Base-by-base conservation (phyloP, 2,797 vertebrate genomes). In the Takifugu ocellatus region DNA sequence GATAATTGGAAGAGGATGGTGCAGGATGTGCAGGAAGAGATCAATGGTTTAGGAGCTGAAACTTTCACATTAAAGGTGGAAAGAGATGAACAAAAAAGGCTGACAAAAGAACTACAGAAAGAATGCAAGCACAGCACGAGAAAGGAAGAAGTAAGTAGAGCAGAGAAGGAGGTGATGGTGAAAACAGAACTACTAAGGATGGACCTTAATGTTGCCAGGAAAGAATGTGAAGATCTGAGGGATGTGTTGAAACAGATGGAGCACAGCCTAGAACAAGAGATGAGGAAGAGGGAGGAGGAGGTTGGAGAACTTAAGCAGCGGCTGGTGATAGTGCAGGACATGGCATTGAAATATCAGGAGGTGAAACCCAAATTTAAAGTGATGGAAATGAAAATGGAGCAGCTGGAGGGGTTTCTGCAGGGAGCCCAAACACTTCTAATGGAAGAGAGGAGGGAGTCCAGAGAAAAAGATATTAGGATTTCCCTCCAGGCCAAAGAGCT, bases 191-290 rank as follows among this genome's bases (percentile, higher is more conserved):
- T 72, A 47, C 64, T 81, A 48, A 78, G 60, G 12, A 39, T 82
- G 25, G 51, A 52, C 49, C 83, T 75, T 77, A 93, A 45, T 0
- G 63, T 81, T 64, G 85, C 91, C 25, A 70, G 81, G 72, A 88
- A 93, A 67, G 71, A 87, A 55, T 68, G 69, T 0, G 67, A 76
- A 48, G 80, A 82, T 33, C 6, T 61, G 54, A 85, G 84, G 46
- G 52, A 64, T 54, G 72, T 81, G 74, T 56, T 56, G 54, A 17
- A 62, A 26, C 46, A 73, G 48, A 70, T 9, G 46, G 73, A 82
- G 17, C 21, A 25, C 44, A 82, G 89, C 66, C 81, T 85, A 74
- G 87, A 93, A 54, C 61, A 80, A 65, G 87, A 93, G 70, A 78
- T 88, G 24, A 63, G 65, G 51, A 66, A 82, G 51, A 27, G 51